Evolutionary conservation across 2,888 invertebrate species (phyloP).

Genomic region (Diarsia brunnea): DNA sequence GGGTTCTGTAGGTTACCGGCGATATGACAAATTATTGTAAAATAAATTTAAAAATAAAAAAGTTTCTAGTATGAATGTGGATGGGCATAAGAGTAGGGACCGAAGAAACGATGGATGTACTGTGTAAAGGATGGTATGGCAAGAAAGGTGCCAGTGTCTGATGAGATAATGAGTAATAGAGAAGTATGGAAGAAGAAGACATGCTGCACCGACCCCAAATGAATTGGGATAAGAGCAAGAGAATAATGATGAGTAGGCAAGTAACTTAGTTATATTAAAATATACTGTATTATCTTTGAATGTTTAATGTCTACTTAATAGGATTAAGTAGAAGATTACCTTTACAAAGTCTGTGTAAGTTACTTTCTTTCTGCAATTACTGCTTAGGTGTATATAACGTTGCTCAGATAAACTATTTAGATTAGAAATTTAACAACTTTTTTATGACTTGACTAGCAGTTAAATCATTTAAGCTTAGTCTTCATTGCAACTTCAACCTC

Average conservation of each 20-base stretch:
- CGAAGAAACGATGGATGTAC: too few relatives aligned
- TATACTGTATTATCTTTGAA: neutral
- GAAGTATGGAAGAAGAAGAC: too few relatives aligned
- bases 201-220: too few relatives aligned
- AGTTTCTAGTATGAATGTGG: too few relatives aligned
- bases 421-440: neutral
- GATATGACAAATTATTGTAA: neutral
- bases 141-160: too few relatives aligned
- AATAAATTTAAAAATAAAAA: too few relatives aligned
- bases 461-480: neutral
- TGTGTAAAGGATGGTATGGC: too few relatives aligned
- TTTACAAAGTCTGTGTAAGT: neutral
- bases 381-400: neutral
- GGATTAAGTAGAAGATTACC: neutral
- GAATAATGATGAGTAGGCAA: too few relatives aligned
- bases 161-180: too few relatives aligned
- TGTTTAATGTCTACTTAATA: neutral
- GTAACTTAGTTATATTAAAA: neutral
- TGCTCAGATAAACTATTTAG: neutral
- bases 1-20: slow-evolving; percentile 54
- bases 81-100: too few relatives aligned
- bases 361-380: neutral
- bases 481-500: neutral
- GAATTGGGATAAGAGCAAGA: too few relatives aligned
- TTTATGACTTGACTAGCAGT: neutral